Base-by-base conservation (phyloP, 2,113 vertebrate genomes). In the Proteles cristata region DNA sequence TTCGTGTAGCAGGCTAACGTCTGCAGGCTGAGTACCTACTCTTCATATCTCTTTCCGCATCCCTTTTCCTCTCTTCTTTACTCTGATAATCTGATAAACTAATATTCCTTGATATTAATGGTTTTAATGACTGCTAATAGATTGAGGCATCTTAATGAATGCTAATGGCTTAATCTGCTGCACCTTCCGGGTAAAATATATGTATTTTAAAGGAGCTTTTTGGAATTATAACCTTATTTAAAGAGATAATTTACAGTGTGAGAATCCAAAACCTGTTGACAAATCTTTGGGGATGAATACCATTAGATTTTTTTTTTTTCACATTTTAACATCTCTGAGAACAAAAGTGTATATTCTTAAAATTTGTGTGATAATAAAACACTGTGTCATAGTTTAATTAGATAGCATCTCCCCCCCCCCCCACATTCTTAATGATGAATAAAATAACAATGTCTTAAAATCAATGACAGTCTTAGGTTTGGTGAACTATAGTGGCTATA, bases 161-260 rank as follows among this genome's bases (percentile, higher is more conserved):
- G 58, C 84, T 96, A 97, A 97, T 97, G 91, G 58, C n/a, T 95
- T 97, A 95, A 97, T 96, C 43, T 92, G 80, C 80, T 96, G 77
- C 0, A 93, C 48, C 55, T 90, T 80, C 68, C 71, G 68, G 86
- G 94, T 97, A 55, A 95, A 94, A 92, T 81, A 92, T 87, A 94
- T 96, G 76, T 65, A 96, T 97, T 94, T 94, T 87, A 92, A 97
- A 90, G 93, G 66, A 45, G 5, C 11, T 66, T 96, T 96, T 88
- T 88, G 82, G 69, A 94, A 95, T 76, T 43, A 31, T 48, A 96
- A 93, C 33, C 39, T 96, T 95, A 90, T 96, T 97, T 95, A 65
- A 83, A 96, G 45, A 88, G 76, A 53, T 76, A 61, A 50, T 68
- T 94, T 4, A 65, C 2, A 69, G 61, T 69, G 61, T 95, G 43